Evolutionary conservation across 2,797 vertebrate species (phyloP).

Genomic region (Podarcis siculus): DNA sequence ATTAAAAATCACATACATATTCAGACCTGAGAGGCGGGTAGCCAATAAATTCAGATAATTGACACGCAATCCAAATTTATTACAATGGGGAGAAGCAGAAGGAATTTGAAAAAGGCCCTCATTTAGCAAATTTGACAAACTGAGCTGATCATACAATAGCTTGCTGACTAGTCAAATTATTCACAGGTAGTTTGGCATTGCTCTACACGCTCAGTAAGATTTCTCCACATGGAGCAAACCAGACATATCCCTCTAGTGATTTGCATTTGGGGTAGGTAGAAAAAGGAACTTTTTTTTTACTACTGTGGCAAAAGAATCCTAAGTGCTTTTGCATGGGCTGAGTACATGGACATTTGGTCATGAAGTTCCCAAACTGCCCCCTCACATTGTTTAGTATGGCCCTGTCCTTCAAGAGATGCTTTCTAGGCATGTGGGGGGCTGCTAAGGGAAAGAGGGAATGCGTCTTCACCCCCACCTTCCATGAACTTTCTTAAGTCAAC

Average conservation of each 20-base stretch:
- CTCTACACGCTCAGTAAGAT: slow-evolving; percentile 24
- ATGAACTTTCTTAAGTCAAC: background rate
- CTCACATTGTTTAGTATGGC: background rate
- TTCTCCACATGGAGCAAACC: slow-evolving; percentile 14
- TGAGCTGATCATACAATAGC: slow-evolving; percentile 28
- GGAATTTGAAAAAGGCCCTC: slow-evolving; percentile 56
- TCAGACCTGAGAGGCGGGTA: slow-evolving; percentile 64
- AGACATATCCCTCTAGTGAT: slow-evolving; percentile 29
- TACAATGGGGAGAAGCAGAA: slow-evolving; percentile 63
- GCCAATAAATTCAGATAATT: slow-evolving; percentile 77
- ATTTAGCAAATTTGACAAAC: slow-evolving; percentile 71
- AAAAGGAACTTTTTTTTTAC: background rate
- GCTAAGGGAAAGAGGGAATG: background rate
- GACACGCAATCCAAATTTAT: slow-evolving; percentile 77
- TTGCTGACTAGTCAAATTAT: slow-evolving; percentile 59
- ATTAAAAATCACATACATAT: slow-evolving; percentile 75
- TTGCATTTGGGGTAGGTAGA: background rate
- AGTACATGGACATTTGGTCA: background rate
- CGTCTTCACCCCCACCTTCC: background rate
- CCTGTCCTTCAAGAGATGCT: background rate
- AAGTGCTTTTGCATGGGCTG: background rate
- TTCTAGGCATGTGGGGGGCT: background rate
- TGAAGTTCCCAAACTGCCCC: background rate
- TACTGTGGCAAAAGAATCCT: background rate
- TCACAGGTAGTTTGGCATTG: slow-evolving; percentile 46